Evolutionary conservation across 2,888 invertebrate species (phyloP), one percentile per base, ranked within the genome.

Genomic region (Hofmannophila pseudospretella): DNA sequence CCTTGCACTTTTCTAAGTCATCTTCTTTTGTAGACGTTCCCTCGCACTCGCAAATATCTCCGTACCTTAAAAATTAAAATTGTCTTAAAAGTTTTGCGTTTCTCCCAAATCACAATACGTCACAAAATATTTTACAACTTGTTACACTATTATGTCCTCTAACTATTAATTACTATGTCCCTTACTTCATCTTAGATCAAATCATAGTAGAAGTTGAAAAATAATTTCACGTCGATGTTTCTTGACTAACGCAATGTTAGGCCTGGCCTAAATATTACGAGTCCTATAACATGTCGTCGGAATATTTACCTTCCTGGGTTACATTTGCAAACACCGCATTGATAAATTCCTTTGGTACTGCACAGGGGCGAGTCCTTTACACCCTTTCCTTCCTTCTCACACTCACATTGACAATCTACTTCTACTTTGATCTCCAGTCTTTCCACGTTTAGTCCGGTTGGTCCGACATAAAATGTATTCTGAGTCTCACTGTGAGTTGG

Each of bases 351-450:
- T 29, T 63, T 65, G 0, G 33, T 29, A 9, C 53, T 60, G 47
- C 90, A 90, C 23, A 69, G 49, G 0, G 48, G 20, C 3, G 88
- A 79, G 38, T 86, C 70, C 3, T 33, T 34, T 26, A 64, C 59
- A 50, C 54, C 64, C 16, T 45, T 75, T 23, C 55, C 40, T 64
- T 32, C 13, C 32, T 72, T 76, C 58, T 93, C 94, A 71, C 96
- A 96, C 4, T 89, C 87, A 66, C 96, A 96, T 45, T 91, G 88
- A 62, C 96, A 96, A 25, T 91, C 73, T n/a, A 93, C 85, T 43
- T 92, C 89, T 25, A 96, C 63, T 30, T 92, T 86, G 25, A 96
- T 79, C 1, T 64, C 75, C 10, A 96, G 71, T 42, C 88, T 88
- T 58, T 95, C 95, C 3, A 4, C 3, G 29, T 89, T 85, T 4